Conservation (phyloP, 2,888 invertebrate genomes). For the Diloba caeruleocephala region DNA sequence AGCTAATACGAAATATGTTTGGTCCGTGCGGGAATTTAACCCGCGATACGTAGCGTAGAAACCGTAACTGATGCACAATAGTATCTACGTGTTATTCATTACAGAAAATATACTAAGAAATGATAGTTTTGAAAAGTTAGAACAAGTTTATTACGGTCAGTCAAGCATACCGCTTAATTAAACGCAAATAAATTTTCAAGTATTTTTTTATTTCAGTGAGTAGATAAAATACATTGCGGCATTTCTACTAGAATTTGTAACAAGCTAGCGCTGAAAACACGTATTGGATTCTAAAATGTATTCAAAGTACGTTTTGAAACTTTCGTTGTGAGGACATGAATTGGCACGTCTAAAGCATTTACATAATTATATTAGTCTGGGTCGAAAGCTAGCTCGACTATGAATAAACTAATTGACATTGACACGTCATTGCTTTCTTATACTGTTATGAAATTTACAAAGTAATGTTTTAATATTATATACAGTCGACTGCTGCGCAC, state of each 20-base stretch:
- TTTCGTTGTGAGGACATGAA: constrained; percentile 35
- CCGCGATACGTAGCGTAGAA: no score
- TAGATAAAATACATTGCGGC: constrained; percentile 3
- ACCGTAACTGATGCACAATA: no score
- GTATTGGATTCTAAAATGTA: constrained; percentile 37
- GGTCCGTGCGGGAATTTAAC: no score
- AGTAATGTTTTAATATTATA: no score
- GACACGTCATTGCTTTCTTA: constrained; percentile 39
- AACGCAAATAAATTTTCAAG: neutral
- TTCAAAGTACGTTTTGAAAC: constrained; percentile 32
- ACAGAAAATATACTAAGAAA: no score
- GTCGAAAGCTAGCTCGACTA: constrained; percentile 33
- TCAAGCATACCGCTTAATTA: neutral
- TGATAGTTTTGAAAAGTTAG: no score
- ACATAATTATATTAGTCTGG: constrained; percentile 61
- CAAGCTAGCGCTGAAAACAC: constrained; percentile 6
- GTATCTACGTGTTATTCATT: no score
- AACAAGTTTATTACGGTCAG: constrained; percentile 5
- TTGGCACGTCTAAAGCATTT: constrained; percentile 49
- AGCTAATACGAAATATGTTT: no score
- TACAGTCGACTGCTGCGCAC: no score
- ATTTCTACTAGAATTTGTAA: constrained; percentile 3
- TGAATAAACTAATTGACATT: constrained; percentile 50
- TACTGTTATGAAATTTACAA: neutral
- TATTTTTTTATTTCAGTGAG: neutral